Conservation (phyloP, 2,797 vertebrate genomes). For the Parambassis ranga region DNA sequence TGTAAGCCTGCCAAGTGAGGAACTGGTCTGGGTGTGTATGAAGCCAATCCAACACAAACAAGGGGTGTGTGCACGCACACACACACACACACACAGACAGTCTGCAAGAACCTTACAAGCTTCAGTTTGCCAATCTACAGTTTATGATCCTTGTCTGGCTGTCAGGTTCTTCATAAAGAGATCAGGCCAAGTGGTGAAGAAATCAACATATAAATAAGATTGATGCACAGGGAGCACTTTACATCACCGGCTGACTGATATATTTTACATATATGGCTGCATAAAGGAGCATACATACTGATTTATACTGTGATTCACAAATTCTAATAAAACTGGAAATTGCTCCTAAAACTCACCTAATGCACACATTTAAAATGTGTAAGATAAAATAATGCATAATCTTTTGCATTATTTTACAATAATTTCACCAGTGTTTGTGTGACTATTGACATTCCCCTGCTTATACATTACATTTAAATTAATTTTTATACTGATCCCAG, state of each 20-base stretch:
- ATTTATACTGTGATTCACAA: neutral
- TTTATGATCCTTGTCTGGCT: slow-evolving; percentile 71
- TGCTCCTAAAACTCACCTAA: no score
- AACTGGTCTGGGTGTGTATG: slow-evolving; percentile 55
- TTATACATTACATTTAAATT: no score
- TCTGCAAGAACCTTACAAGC: slow-evolving; percentile 31
- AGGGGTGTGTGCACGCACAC: neutral
- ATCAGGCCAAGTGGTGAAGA: slow-evolving; percentile 54
- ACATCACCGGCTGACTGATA: neutral
- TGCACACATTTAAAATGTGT: no score
- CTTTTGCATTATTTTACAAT: no score
- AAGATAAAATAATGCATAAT: no score
- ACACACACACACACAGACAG: slow-evolving; percentile 7
- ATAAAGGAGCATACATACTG: neutral
- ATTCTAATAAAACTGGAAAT: neutral
- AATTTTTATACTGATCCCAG: no score
- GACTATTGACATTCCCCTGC: no score
- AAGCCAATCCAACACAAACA: slow-evolving; percentile 33
- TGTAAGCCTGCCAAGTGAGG: slow-evolving; percentile 73
- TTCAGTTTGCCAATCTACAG: slow-evolving; percentile 49
- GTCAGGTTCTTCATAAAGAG: slow-evolving; percentile 66
- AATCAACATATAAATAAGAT: slow-evolving; percentile 34
- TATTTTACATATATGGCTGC: neutral
- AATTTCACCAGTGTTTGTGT: no score
- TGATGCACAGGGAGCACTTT: slow-evolving; percentile 10